Percentiles rank a stretch among this genome's conserved stretches.
phyloP scores from a whole-genome alignment of 53 echinoderm and acorn worm species.

The Stichopus horrens region DNA sequence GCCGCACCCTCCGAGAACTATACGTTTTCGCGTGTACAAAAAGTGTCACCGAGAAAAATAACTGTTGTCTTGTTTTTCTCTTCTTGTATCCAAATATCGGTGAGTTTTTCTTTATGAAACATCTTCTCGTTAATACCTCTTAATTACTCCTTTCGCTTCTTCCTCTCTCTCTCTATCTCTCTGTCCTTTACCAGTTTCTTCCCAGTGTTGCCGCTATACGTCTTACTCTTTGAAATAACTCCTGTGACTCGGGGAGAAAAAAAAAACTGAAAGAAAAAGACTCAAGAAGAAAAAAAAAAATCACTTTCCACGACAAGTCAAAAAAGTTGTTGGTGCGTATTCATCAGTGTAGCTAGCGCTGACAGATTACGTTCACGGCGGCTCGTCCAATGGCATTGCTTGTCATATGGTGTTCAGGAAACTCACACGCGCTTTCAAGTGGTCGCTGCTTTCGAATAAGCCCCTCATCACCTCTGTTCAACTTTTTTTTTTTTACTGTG shows the following conservation, averaged over 20 bases:
- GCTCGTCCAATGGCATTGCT: slow-evolving; percentile 28
- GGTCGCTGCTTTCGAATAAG: neutral
- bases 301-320: slow-evolving; percentile 11
- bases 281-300: neutral
- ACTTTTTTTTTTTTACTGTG: neutral
- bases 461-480: neutral
- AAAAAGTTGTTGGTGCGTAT: slow-evolving; percentile 30
- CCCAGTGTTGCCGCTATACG: no score
- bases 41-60: no score
- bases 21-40: no score
- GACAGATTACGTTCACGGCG: slow-evolving; percentile 9
- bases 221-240: no score
- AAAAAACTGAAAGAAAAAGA: no score
- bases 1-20: no score
- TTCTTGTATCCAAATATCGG: neutral
- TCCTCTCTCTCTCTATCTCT: no score
- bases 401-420: neutral
- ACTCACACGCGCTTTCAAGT: slow-evolving; percentile 31
- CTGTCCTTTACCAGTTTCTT: no score
- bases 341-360: slow-evolving; percentile 19
- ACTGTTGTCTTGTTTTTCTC: no score
- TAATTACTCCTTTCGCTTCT: slow-evolving; percentile 8
- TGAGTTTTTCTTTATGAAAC: neutral
- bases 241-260: no score
- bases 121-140: slow-evolving; percentile 21